Evolutionary conservation across 2,797 vertebrate species (phyloP), one percentile per base, ranked within the genome.

Genomic region (Premnoplex brunnescens): DNA sequence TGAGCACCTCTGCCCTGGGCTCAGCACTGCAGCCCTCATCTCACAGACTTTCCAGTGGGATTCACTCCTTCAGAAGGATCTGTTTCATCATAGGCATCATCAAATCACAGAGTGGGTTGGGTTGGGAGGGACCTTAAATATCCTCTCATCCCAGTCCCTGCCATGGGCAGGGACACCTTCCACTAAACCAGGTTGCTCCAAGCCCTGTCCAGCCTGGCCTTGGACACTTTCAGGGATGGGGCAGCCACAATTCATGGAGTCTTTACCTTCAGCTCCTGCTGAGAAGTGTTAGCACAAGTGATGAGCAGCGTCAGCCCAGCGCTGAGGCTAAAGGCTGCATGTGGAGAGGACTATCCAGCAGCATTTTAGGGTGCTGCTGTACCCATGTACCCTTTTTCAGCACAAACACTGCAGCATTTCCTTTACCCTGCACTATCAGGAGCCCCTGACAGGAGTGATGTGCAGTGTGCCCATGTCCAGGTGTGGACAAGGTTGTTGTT

Each of bases 331-430:
- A 13, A 44, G 62, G 62, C 60, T 43, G 37, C 39, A 6, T 3
- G 2, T 23, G n/a, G 8, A 26, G 37, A 39, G 28, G 14, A 23
- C 28, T 32, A 2, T 43, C 62, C 43, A 7, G 51, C 3, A 21
- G 39, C 4, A 0, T 8, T 19, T 44, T 12, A 51, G 49, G 51
- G 3, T 13, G 28, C n/a, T 44, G 23, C 1, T 59, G 37, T 4
- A 51, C 8, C 67, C 60, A 0, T 30, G 23, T 18, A 5, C 41
- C 46, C 72, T 69, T 41, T 34, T 9, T 6, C 77, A 23, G 2
- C 10, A 46, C 66, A 13, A 81, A 1, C 8, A 2, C 9, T 34
- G 0, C 76, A 48, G 4, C 27, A 3, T 71, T 63, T 69, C 41
- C 18, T 82, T 89, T 69, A 14, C 68, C 37, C 44, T 66, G 55